phyloP scores from a whole-genome alignment of 2,888 invertebrate genomes.

The Sminthurides aquaticus region DNA sequence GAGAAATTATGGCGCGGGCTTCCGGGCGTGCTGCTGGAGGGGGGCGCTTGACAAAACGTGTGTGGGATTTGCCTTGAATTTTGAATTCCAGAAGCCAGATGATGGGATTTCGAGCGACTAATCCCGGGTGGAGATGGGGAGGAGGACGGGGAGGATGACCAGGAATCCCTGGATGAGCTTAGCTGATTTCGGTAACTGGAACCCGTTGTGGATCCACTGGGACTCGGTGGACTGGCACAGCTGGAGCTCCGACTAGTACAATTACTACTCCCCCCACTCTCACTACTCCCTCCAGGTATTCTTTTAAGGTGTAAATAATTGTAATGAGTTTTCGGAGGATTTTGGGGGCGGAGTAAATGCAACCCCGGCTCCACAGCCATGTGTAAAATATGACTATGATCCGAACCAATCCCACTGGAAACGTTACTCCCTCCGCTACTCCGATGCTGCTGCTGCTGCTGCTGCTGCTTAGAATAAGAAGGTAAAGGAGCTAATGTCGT shows the following conservation, averaged over 20 bases:
- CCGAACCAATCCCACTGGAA: neutral
- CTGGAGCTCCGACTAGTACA: constrained; percentile 10
- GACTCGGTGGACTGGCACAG: constrained; percentile 4
- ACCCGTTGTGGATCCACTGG: neutral
- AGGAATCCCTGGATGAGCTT: neutral
- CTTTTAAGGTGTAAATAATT: neutral
- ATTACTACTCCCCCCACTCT: constrained; percentile 1
- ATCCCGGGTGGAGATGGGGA: constrained; percentile 2
- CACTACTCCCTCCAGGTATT: neutral
- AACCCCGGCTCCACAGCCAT: neutral
- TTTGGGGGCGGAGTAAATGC: neutral
- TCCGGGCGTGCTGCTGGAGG: too few relatives aligned
- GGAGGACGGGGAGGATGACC: neutral
- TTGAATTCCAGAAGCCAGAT: neutral
- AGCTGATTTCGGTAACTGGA: neutral
- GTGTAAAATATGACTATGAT: neutral
- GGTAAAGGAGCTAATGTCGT: too few relatives aligned
- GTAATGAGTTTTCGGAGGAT: neutral
- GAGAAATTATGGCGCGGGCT: too few relatives aligned
- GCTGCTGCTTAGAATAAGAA: neutral
- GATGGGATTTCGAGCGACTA: neutral
- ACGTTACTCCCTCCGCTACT: constrained; percentile 1
- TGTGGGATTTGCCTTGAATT: neutral
- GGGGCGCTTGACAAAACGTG: too few relatives aligned
- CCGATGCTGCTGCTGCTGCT: neutral